Conservation (phyloP, 2,113 vertebrate species). For the Rhipidura dahli region DNA sequence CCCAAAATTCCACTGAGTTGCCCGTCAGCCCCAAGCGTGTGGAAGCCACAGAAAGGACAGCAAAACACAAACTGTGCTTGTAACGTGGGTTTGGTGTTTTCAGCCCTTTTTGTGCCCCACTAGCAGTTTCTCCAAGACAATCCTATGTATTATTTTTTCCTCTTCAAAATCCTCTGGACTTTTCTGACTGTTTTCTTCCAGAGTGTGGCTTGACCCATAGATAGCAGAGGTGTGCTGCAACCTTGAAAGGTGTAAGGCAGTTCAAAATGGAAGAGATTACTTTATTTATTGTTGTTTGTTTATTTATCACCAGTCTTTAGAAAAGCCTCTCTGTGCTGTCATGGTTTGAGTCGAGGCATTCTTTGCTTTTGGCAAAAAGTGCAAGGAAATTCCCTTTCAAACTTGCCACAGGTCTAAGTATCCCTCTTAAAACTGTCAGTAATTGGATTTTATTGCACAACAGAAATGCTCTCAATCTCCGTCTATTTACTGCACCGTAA, state of each 20-base stretch:
- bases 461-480: neutral
- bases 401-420: neutral
- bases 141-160: neutral
- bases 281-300: neutral
- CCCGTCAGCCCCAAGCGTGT: neutral
- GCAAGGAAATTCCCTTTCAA: neutral
- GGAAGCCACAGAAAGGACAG: neutral
- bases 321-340: neutral
- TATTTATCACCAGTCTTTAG: neutral
- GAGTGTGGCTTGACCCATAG: neutral
- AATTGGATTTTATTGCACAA: neutral
- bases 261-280: neutral
- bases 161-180: neutral
- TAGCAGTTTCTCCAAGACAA: neutral
- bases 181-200: neutral
- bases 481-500: neutral
- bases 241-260: neutral
- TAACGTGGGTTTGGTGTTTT: neutral
- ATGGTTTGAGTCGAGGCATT: neutral
- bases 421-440: neutral
- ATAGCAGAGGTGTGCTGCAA: rapidly evolving
- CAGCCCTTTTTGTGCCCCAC: neutral
- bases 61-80: neutral
- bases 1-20: neutral
- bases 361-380: neutral